Evolutionary conservation across 2,888 invertebrate species (phyloP), one percentile per base, ranked within the genome.

Genomic region (Pandemis corylana): DNA sequence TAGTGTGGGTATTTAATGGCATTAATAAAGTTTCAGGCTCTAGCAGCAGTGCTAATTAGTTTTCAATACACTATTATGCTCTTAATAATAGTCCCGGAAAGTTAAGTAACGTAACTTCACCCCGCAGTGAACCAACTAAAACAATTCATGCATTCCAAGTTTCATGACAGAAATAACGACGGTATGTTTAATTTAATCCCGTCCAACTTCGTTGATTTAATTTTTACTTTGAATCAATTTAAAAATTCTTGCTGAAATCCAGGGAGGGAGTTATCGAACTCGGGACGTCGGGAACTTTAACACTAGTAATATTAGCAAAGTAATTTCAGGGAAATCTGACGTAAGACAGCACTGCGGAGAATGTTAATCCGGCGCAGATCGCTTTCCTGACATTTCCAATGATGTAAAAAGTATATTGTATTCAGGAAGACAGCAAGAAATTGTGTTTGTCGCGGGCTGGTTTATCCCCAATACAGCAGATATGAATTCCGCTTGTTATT

Each of bases 161-260:
- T 90, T 86, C 88, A 86, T 85, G 87, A 90, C 90, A 90, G 89
- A 90, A 92, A 90, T 90, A 90, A 91, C 90, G 85, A 85, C 86
- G 88, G 85, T 74, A 74, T 74, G 85, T 88, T 88, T 91, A 92
- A 92, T 92, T 92, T 90, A 90, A 92, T 92, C 87, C 89, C 84
- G 85, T 81, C 85, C 84, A 89, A 92, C 89, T 92, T 91, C 87
- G 87, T 88, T 91, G 92, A 93, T 92, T 93, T 91, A 90, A 92
- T 92, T 92, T 92, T 92, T 91, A 89, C 89, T 89, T 89, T 90
- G 89, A 92, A 92, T 92, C 92, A 92, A 93, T 93, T 93, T 91
- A 90, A 92, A 91, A 93, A 92, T 93, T 93, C 92, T 89, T 87
- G 83, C 88, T 82, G 87, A 87, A 89, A 89, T 89, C 88, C 88